Base-by-base conservation (phyloP, 2,797 vertebrate species). In the Lithobates sylvaticus region DNA sequence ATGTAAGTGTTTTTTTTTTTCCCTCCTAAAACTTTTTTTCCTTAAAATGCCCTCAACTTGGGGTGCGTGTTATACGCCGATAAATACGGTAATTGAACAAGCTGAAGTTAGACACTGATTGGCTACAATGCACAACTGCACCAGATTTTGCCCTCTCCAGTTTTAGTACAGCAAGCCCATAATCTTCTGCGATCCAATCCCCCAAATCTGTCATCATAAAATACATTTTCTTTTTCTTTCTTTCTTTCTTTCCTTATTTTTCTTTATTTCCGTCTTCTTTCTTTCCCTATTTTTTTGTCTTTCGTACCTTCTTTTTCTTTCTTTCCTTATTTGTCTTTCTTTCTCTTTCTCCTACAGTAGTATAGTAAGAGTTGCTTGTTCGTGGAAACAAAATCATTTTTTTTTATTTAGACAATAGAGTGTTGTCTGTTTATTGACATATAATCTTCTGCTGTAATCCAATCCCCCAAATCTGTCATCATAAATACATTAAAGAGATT, bases 161-260 rank as follows among this genome's bases (percentile, higher is more conserved):
- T 32, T 32, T 32, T 32, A 32, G 3, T 32, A 32, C 2, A 32
- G 2, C 32, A 4, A 32, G 32, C 3, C 29, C 32, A 32, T 68
- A 75, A 83, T 84, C 32, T 42, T 71, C 64, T 69, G 74, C 15
- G 64, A 84, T 77, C 26, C 73, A 44, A 71, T 70, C 83, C 58
- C 18, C 68, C 73, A 76, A 34, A 67, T 34, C n/a, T 78, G 70
- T 68, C 65, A 77, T 77, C 74, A 84, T 23, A 4, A 4, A 61
- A 32, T 36, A 70, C 23, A 61, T 2, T 47, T 13, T 47, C 44
- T 47, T 13, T 47, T 12, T 47, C 8, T 47, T 36, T 8, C 6
- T 39, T 8, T 39, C 36, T 39, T 8, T 39, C 36, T 39, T 39
- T 39, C 39, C 3, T 39, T 39, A 6, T 39, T 39, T 0, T 8